Conservation (phyloP, 2,797 vertebrate species). For the Parambassis ranga region DNA sequence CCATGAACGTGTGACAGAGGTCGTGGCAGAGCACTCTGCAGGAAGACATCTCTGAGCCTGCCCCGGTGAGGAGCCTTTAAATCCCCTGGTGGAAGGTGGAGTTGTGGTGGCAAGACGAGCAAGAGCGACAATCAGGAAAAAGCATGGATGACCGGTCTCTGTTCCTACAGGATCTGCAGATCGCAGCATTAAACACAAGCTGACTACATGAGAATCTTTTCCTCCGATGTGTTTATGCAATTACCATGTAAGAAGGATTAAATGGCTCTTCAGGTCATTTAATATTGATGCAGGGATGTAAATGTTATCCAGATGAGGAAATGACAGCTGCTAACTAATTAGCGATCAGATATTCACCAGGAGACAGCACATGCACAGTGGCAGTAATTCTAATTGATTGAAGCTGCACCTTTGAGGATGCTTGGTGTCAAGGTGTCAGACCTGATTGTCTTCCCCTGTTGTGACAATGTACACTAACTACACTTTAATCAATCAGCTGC, state of each 20-base stretch:
- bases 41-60: too few species aligned
- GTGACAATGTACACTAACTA: neutral
- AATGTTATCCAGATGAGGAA: slow-evolving; percentile 30
- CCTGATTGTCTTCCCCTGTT: slow-evolving; percentile 3
- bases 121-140: too few species aligned
- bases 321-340: slow-evolving; percentile 23
- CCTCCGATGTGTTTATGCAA: slow-evolving; percentile 24
- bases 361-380: slow-evolving; percentile 4
- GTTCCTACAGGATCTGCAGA: too few species aligned
- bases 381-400: slow-evolving; percentile 14
- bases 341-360: slow-evolving; percentile 10
- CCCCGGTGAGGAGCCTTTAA: too few species aligned
- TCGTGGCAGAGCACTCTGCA: too few species aligned
- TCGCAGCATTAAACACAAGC: slow-evolving; percentile 35
- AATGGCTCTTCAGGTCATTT: slow-evolving; percentile 21
- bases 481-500: slow-evolving; percentile 1
- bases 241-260: neutral
- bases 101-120: too few species aligned
- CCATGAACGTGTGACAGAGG: too few species aligned
- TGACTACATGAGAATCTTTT: slow-evolving; percentile 13
- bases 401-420: neutral
- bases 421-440: slow-evolving; percentile 9
- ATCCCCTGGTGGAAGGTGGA: too few species aligned
- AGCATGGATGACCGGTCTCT: too few species aligned
- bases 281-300: slow-evolving; percentile 26